phyloP scores from a whole-genome alignment of 2,797 vertebrate species.

The Pangasius mekongensis region DNA sequence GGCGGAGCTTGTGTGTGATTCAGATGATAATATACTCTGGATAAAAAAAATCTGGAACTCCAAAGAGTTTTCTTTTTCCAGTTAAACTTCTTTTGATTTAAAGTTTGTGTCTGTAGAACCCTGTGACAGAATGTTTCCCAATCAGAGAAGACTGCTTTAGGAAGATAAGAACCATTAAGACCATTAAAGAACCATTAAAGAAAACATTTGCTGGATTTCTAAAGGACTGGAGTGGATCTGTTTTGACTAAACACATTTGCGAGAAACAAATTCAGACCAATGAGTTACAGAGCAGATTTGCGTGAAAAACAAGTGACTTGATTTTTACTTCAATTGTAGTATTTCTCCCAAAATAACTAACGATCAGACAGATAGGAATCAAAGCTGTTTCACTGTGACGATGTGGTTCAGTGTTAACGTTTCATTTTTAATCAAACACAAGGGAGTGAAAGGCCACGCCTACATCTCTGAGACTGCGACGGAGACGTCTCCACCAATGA shows the following conservation, averaged over 20 bases:
- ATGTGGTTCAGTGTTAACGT: not conserved
- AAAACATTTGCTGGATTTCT: not conserved
- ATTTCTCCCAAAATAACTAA: not conserved
- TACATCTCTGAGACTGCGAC: not conserved
- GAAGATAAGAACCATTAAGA: not conserved
- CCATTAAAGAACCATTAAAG: not conserved
- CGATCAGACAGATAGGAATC: too few relatives aligned
- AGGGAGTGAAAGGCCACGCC: not conserved
- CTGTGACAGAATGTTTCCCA: not conserved
- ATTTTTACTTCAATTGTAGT: not conserved
- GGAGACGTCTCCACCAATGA: not conserved
- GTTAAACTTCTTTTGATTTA: not conserved
- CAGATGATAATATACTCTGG: not conserved
- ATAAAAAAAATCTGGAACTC: not conserved
- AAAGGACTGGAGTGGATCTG: not conserved
- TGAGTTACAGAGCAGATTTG: not conserved
- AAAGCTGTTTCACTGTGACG: not conserved
- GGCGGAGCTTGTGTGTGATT: not conserved
- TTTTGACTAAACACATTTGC: not conserved
- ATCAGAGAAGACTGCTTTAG: not conserved
- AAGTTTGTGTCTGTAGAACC: not conserved
- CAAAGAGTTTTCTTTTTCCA: not conserved
- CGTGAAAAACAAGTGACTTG: not conserved
- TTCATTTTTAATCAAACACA: not conserved
- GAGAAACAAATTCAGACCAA: constrained; percentile 13